Evolutionary conservation across 2,888 invertebrate species (phyloP).

Genomic region (Melanophora roralis): DNA sequence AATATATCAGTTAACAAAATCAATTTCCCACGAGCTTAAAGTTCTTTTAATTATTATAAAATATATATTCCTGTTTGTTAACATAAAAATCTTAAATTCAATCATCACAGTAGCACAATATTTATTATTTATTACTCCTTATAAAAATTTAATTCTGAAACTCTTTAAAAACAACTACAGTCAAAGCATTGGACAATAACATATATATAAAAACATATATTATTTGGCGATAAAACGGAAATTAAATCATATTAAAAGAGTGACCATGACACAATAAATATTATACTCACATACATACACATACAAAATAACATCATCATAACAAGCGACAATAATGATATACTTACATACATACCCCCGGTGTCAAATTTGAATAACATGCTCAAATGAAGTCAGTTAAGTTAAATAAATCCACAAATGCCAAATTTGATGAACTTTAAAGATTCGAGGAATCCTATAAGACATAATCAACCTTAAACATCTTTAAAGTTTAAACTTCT

Average conservation of each 20-base stretch:
- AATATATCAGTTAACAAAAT: too few species aligned
- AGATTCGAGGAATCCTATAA: too few species aligned
- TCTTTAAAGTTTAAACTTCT: too few species aligned
- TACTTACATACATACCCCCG: neutral
- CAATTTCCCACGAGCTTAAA: too few species aligned
- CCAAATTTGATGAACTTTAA: too few species aligned
- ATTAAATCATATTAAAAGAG: conserved; percentile 59
- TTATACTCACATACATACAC: neutral
- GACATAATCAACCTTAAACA: too few species aligned
- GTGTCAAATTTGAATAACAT: neutral
- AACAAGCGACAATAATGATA: neutral
- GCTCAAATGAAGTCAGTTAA: too few species aligned
- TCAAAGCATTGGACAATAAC: neutral
- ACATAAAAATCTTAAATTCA: conserved; percentile 14
- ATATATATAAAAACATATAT: conserved; percentile 33
- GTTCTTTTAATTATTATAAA: too few species aligned
- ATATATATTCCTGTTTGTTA: too few species aligned
- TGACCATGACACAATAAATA: conserved; percentile 54
- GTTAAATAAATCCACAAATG: too few species aligned
- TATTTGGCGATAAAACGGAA: conserved; percentile 55
- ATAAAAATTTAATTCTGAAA: conserved; percentile 52
- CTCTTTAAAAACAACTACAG: neutral
- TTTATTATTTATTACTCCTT: conserved; percentile 36
- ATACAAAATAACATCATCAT: neutral
- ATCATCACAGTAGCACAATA: conserved; percentile 28